Percentiles rank a stretch among this genome's conserved stretches.
These are phyloP conservation scores for Neodiprion lecontei DNA, from an alignment of 1,140 invertebrate genomes.

Conservation along the genomic window DNA sequence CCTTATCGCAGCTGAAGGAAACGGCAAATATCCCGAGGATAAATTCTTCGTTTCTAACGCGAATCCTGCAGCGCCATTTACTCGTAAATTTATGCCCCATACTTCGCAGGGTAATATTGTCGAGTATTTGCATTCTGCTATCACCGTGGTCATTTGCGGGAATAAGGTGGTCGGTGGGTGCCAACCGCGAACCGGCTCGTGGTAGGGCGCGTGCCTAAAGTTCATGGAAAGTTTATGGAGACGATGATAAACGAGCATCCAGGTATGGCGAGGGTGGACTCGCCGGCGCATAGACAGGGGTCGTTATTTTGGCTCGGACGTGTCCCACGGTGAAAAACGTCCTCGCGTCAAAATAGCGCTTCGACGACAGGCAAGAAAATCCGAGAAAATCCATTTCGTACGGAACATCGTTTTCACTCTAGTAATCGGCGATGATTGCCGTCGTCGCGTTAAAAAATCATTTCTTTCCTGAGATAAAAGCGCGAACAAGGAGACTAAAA, in stretches of 20 bases:
- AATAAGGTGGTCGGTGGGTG: not conserved
- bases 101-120: not conserved
- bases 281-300: not conserved
- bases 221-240: slow-evolving; percentile 16
- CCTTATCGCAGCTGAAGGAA: no score
- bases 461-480: no score
- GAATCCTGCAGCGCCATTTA: not conserved
- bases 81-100: not conserved
- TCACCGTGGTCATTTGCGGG: not conserved
- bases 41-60: not conserved
- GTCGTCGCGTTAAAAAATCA: no score
- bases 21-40: no score
- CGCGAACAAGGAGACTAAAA: no score
- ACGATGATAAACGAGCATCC: slow-evolving; percentile 10
- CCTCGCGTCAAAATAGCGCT: no score
- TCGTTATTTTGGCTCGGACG: no score
- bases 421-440: no score
- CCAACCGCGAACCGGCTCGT: not conserved
- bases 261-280: not conserved
- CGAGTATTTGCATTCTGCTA: not conserved
- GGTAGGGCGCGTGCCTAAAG: not conserved
- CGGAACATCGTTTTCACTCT: no score
- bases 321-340: no score
- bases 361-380: no score
- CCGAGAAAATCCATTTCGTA: no score